Evolutionary conservation across 92 coral and sea anemone species (phyloP), one percentile per base, ranked within the genome.

Genomic region (Diadumene lineata): DNA sequence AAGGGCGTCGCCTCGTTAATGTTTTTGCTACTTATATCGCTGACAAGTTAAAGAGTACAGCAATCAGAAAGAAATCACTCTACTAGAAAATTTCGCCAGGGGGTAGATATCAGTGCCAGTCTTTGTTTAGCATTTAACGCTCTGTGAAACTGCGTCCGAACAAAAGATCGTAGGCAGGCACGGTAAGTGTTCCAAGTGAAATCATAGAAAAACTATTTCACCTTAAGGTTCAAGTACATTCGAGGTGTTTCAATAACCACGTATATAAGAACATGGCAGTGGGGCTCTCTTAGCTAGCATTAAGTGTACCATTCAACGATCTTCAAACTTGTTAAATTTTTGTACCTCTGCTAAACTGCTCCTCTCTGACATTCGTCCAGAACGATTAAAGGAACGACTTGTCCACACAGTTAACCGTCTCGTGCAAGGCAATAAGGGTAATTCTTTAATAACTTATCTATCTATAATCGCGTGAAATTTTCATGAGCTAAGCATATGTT

Each of bases 161-260:
- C 68, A 62, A 62, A 62, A 62, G 68, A 26, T 30, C 68, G 68
- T 62, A 62, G 68, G 68, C 68, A 11, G 68, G 43, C 68, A 28
- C 68, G 27, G 68, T 62, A 17, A 11, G 68, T 31, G 2, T 4
- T 62, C 68, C 13, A 62, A 43, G 31, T 29, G 31, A 11, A 60
- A 30, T 60, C 65, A 60, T 60, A 60, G 68, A 58, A 62, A 0
- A 62, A 62, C 15, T 16, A 62, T 62, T 28, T 30, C 28, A 28
- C 64, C 58, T 2, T 15, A 23, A 58, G 64, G 30, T 58, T 58
- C 31, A 58, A 22, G 64, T 22, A 9, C 29, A 22, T 58, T 26
- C 58, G 58, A 53, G 2, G 7, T 13, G 48, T 13, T 38, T 4
- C 7, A 4, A 38, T 13, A 53, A 23, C 60, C 4, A 22, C 7